A percentile compares a stretch with the other conserved stretches of the same genome.
Evolutionary conservation across 2,113 vertebrate species (phyloP).

Genomic region (Corvus moneduloides): DNA sequence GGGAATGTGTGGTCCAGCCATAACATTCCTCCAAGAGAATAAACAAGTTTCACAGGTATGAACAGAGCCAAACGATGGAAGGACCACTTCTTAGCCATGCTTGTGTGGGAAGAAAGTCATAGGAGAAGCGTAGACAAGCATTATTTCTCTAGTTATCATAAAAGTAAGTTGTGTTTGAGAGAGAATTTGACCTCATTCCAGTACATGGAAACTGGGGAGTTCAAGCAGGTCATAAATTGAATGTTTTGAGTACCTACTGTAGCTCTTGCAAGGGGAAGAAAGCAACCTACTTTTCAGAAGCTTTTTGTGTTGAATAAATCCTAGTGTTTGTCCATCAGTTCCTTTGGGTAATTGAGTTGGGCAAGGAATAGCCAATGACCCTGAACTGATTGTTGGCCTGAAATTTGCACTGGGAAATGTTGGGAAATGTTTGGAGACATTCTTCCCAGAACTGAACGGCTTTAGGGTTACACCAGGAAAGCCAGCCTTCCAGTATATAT

Average conservation of each 20-base stretch:
- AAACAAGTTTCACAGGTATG: not conserved
- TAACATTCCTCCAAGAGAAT: not conserved
- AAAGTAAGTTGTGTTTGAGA: not conserved
- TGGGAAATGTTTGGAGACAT: not conserved
- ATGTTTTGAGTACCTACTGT: not conserved
- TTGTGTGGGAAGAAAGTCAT: not conserved
- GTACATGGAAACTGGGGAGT: not conserved
- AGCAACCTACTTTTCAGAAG: not conserved
- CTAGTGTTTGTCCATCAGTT: not conserved
- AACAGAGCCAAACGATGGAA: not conserved
- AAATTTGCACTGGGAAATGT: not conserved
- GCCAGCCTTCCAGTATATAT: not conserved
- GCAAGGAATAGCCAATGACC: not conserved
- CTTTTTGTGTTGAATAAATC: not conserved
- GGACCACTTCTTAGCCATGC: not conserved
- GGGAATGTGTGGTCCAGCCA: not conserved
- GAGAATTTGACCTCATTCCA: not conserved
- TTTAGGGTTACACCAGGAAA: not conserved
- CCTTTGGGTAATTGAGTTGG: not conserved
- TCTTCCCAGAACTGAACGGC: not conserved
- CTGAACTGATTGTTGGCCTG: not conserved
- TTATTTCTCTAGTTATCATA: not conserved
- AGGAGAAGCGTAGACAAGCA: not conserved
- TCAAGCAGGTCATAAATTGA: not conserved
- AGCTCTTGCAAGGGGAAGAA: not conserved